Conservation (phyloP, 2,888 invertebrate species). For the Macrosiphum euphorbiae region DNA sequence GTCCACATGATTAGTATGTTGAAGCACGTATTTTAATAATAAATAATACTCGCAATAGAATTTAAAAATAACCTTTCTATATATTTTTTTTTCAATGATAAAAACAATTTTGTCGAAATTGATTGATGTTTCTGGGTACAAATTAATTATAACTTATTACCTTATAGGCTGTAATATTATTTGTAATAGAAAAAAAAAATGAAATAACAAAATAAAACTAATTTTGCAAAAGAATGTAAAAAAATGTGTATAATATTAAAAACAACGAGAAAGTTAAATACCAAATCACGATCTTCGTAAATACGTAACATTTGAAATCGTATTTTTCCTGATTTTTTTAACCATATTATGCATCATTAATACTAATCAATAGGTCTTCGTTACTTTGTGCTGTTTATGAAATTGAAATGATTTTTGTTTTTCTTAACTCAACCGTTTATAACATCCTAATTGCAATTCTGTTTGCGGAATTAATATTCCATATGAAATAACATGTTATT, state of each 20-base stretch:
- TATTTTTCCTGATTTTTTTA: background rate
- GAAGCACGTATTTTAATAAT: constrained; percentile 18
- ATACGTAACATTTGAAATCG: constrained; percentile 1
- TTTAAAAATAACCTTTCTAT: background rate
- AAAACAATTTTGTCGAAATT: background rate
- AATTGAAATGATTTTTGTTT: background rate
- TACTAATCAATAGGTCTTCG: background rate
- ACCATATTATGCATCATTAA: background rate
- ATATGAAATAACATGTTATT: background rate
- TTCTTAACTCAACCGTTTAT: background rate
- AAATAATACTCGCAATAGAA: background rate
- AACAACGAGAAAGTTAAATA: constrained; percentile 50
- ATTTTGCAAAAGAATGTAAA: background rate
- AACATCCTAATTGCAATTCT: background rate
- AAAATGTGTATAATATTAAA: constrained; percentile 4
- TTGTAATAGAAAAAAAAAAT: background rate
- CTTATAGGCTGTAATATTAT: background rate
- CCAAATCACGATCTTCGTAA: constrained; percentile 40
- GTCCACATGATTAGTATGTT: background rate
- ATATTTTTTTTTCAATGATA: background rate
- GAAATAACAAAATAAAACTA: background rate
- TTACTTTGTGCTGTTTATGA: background rate
- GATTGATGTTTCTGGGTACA: background rate
- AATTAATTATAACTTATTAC: background rate
- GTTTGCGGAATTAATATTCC: background rate